Percentiles rank a stretch among this genome's conserved stretches.
phyloP scores from a whole-genome alignment of 2,797 vertebrate species.

The Sebastiscus albofasciatus region DNA sequence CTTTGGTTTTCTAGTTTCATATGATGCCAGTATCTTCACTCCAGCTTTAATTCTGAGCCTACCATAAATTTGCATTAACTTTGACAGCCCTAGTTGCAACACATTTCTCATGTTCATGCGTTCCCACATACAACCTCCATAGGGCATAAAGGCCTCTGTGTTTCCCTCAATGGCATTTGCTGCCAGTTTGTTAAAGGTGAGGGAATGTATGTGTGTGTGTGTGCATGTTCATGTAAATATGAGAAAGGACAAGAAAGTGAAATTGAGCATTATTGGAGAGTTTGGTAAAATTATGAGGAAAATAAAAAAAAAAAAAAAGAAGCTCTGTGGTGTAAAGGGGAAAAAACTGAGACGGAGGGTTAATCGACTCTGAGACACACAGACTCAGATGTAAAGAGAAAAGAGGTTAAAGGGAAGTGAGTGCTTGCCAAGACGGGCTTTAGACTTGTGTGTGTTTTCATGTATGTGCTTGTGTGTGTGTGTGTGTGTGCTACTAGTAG shows the following conservation, averaged over 20 bases:
- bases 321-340: neutral
- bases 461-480: slow-evolving; percentile 1
- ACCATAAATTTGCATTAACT: too few relatives aligned
- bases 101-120: neutral
- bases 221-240: neutral
- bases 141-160: slow-evolving; percentile 28
- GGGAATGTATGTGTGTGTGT: neutral
- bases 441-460: slow-evolving; percentile 12
- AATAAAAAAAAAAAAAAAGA: neutral
- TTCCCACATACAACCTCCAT: slow-evolving; percentile 1
- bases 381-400: slow-evolving; percentile 44
- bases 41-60: too few relatives aligned
- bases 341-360: slow-evolving; percentile 18
- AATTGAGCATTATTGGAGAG: slow-evolving; percentile 8
- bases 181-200: slow-evolving; percentile 28
- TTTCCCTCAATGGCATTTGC: slow-evolving; percentile 1
- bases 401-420: slow-evolving; percentile 30
- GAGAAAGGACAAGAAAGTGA: neutral
- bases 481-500: neutral
- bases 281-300: slow-evolving; percentile 1
- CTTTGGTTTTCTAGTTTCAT: too few relatives aligned
- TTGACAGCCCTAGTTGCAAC: neutral
- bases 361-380: slow-evolving; percentile 25
- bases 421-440: slow-evolving; percentile 39
- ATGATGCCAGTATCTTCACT: too few relatives aligned